Conservation (phyloP, 2,113 vertebrate genomes). For the Willisornis vidua region DNA sequence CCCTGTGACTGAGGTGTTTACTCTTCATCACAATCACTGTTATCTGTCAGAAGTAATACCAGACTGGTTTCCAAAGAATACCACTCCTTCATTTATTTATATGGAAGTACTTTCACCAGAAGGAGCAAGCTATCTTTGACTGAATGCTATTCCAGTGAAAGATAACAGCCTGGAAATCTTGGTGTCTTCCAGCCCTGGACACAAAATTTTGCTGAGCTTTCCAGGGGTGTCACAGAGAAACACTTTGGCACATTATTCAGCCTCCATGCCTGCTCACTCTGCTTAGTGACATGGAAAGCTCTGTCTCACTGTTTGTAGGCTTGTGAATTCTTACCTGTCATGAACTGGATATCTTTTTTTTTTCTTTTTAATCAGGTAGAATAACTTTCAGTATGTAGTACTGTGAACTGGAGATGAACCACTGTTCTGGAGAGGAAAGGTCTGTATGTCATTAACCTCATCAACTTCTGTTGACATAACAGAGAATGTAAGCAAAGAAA, state of each 20-base stretch:
- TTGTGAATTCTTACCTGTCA: neutral
- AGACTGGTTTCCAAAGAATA: neutral
- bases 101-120: neutral
- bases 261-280: neutral
- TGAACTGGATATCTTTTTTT: neutral
- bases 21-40: neutral
- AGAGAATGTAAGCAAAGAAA: constrained; percentile 11
- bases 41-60: constrained; percentile 27
- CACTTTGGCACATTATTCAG: neutral
- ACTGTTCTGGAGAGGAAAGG: neutral
- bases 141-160: neutral
- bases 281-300: neutral
- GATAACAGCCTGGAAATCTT: neutral
- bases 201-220: neutral
- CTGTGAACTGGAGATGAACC: neutral
- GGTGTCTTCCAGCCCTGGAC: neutral
- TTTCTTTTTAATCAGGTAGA: neutral
- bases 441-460: constrained; percentile 5
- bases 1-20: constrained; percentile 27
- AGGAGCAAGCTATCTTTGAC: neutral
- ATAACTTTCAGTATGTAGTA: neutral
- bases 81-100: neutral
- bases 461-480: constrained; percentile 22
- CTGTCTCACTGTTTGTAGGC: neutral
- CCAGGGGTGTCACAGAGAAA: neutral